These are phyloP conservation scores for Ceuthmochares aereus DNA, from an alignment of 2,113 vertebrate genomes.

Conservation along the genomic window DNA sequence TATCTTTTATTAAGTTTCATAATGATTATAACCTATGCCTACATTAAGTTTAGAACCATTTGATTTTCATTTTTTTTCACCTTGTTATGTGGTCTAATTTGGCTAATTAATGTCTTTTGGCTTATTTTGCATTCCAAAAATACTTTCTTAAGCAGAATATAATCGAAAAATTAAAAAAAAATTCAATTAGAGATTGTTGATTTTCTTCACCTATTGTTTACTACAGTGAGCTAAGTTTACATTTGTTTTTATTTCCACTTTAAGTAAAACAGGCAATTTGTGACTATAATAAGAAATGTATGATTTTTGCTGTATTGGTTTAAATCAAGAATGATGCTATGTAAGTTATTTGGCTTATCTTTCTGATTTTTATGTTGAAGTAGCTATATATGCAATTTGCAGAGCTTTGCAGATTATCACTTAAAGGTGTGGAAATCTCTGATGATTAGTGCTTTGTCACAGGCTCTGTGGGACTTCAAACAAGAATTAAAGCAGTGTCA, in stretches of 20 bases:
- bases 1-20: slow-evolving; percentile 14
- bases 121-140: neutral
- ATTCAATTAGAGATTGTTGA: neutral
- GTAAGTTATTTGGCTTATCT: neutral
- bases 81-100: neutral
- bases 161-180: neutral
- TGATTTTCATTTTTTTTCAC: slow-evolving; percentile 26
- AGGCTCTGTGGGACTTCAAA: neutral
- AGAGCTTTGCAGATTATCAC: neutral
- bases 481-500: neutral
- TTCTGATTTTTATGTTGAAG: neutral
- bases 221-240: neutral
- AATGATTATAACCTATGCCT: neutral
- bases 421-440: neutral
- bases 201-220: neutral
- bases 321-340: neutral
- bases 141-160: neutral
- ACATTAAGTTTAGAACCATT: slow-evolving; percentile 33
- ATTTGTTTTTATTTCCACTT: neutral
- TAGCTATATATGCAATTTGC: neutral
- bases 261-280: neutral
- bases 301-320: neutral
- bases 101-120: neutral
- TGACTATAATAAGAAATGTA: neutral
- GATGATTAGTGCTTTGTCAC: neutral